Conservation (phyloP, 2,888 invertebrate genomes). For the Melangyna quadrimaculata region DNA sequence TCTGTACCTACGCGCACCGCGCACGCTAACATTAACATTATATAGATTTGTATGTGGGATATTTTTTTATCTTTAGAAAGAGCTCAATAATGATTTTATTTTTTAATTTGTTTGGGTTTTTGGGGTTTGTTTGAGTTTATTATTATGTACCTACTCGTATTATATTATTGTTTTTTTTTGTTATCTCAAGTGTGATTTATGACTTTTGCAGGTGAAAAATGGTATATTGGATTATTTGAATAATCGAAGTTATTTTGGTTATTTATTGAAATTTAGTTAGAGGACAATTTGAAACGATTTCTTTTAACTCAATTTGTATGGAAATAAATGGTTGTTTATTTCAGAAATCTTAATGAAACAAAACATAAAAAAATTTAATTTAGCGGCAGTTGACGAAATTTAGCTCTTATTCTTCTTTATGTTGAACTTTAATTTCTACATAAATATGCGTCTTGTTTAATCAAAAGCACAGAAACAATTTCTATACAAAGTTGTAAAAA, state of each 20-base stretch:
- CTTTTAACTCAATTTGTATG: conserved; percentile 6
- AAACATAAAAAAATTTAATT: neutral
- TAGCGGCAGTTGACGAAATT: no score
- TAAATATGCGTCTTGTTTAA: no score
- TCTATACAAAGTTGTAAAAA: no score
- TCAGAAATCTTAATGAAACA: neutral
- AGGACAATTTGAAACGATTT: conserved; percentile 30
- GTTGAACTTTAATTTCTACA: no score
- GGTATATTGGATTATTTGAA: conserved; percentile 17
- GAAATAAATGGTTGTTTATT: neutral
- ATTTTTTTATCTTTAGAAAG: neutral
- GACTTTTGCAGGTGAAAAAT: conserved; percentile 59
- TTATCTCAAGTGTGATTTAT: conserved; percentile 64
- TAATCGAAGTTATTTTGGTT: conserved; percentile 37
- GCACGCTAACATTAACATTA: conserved; percentile 41
- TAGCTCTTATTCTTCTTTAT: no score
- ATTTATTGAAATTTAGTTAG: conserved; percentile 25
- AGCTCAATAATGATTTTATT: conserved; percentile 25
- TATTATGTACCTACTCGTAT: no score
- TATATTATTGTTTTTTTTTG: conserved; percentile 20
- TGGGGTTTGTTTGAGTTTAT: conserved; percentile 13
- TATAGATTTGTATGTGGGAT: conserved; percentile 22
- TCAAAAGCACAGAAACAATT: no score
- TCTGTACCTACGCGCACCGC: conserved; percentile 63
- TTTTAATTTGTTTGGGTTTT: conserved; percentile 7